A percentile compares a stretch with the other conserved stretches of the same genome.
Evolutionary conservation across 2,888 invertebrate genomes (phyloP).

Genomic region (Syrista parreyssii): DNA sequence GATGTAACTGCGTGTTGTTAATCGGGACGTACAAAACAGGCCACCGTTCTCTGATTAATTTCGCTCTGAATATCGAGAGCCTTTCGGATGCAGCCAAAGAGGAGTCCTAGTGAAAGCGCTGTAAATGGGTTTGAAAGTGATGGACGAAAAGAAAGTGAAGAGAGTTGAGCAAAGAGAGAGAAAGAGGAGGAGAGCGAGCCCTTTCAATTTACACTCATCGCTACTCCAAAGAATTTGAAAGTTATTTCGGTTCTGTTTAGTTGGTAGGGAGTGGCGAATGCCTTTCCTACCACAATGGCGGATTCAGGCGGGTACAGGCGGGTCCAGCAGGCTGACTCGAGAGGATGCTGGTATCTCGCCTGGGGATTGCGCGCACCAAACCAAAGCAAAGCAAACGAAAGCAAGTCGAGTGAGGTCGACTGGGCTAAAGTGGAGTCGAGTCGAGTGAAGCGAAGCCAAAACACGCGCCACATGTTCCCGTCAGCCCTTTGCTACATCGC

Average conservation of each 20-base stretch:
- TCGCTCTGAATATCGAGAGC: not conserved
- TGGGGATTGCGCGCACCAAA: no score
- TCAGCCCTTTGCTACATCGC: conserved; percentile 26
- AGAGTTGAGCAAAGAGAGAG: not conserved
- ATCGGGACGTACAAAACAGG: no score
- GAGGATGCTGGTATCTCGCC: no score
- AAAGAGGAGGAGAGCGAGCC: not conserved
- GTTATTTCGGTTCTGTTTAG: conserved; percentile 48
- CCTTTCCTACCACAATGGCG: conserved; percentile 13
- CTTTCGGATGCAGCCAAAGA: no score
- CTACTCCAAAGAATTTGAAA: conserved; percentile 40
- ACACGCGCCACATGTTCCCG: conserved; percentile 6
- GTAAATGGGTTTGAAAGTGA: no score
- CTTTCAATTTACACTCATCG: conserved; percentile 16
- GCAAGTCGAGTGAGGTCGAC: no score
- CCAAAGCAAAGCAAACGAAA: no score
- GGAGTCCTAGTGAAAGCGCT: no score
- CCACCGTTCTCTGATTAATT: no score
- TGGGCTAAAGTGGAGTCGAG: no score
- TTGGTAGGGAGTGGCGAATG: conserved; percentile 11
- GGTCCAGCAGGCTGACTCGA: no score
- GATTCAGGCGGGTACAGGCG: no score
- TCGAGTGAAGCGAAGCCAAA: not conserved
- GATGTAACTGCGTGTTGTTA: conserved; percentile 12
- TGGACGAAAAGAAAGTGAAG: not conserved